These are phyloP conservation scores for Acipenser ruthenus DNA, from an alignment of 2,797 vertebrate species.

Conservation along the genomic window DNA sequence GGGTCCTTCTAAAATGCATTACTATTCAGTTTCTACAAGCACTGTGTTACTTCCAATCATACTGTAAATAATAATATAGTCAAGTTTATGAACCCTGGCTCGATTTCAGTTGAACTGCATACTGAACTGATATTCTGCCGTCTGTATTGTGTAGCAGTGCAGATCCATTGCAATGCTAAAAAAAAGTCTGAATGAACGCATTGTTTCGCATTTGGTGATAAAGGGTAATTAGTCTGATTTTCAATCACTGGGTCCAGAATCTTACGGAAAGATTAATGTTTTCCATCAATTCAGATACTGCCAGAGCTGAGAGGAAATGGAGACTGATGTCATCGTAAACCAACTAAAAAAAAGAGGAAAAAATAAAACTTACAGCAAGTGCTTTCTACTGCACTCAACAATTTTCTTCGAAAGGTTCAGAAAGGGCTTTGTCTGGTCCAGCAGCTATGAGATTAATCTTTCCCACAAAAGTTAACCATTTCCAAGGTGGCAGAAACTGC, in stretches of 20 bases:
- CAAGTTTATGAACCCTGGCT: background rate
- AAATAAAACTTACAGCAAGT: conserved; percentile 3
- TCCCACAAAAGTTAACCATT: background rate
- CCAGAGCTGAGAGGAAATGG: conserved; percentile 6
- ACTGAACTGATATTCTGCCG: conserved; percentile 7
- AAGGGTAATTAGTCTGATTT: conserved; percentile 31
- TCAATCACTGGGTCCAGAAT: conserved; percentile 28
- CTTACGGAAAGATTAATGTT: conserved; percentile 26
- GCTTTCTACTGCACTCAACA: background rate
- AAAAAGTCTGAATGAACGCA: conserved; percentile 31
- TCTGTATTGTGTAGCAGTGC: conserved; percentile 18
- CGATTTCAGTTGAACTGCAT: conserved; percentile 1
- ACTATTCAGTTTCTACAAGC: no score
- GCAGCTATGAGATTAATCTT: background rate
- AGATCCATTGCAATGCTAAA: conserved; percentile 20
- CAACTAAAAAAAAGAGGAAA: background rate
- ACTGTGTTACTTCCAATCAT: no score
- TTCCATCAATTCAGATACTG: conserved; percentile 23
- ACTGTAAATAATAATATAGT: background rate
- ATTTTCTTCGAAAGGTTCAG: conserved; percentile 1
- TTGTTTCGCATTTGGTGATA: conserved; percentile 41
- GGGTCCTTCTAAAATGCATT: background rate
- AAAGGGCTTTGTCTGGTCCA: background rate
- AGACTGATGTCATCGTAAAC: conserved; percentile 14
- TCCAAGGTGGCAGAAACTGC: no score